Evolutionary conservation across 2,888 invertebrate species (phyloP), one percentile per base, ranked within the genome.

Genomic region (Diarsia brunnea): DNA sequence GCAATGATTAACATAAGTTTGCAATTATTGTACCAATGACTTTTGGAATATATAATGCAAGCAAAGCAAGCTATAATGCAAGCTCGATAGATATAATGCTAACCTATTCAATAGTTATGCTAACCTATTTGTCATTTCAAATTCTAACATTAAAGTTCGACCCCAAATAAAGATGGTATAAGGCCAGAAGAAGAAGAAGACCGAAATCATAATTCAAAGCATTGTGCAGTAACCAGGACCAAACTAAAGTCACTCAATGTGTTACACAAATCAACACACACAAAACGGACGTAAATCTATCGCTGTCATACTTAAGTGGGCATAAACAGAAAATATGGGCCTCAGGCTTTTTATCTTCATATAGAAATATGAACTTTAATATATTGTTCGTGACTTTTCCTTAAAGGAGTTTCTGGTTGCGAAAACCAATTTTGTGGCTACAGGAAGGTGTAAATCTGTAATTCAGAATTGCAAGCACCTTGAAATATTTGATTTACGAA

Each of bases 321-420:
- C 65, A 71, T 69, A 71, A 77, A 73, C 61, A 69, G 58, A 60
- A 79, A 53, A 73, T 80, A 76, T 53, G 51, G 79, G 45, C 27
- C 19, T 51, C 43, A 14, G 19, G 65, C 19, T 61, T 75, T 75
- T 31, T 75, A 49, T 69, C 11, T 66, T 73, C 38, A 38, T 58
- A 63, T 2, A 53, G 45, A 79, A 69, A 58, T 75, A 75, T 76
- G 51, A 47, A 68, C 38, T 65, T 68, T 61, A 67, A 79, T 73
- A 58, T 68, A 51, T 68, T 69, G 58, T 63, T 61, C 11, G 49
- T 27, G 53, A 53, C 16, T 58, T 70, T 61, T 71, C 45, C 43
- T 43, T 27, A 19, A 19, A 16, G 43, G 31, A 51, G 4, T 14
- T 75, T 61, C 11, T n/a, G 4, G 5, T 43, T 31, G 43, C 14